A percentile compares a stretch with the other conserved stretches of the same genome.
These are phyloP conservation scores for Nephrotoma flavescens DNA, from an alignment of 2,888 invertebrate species.

Conservation along the genomic window DNA sequence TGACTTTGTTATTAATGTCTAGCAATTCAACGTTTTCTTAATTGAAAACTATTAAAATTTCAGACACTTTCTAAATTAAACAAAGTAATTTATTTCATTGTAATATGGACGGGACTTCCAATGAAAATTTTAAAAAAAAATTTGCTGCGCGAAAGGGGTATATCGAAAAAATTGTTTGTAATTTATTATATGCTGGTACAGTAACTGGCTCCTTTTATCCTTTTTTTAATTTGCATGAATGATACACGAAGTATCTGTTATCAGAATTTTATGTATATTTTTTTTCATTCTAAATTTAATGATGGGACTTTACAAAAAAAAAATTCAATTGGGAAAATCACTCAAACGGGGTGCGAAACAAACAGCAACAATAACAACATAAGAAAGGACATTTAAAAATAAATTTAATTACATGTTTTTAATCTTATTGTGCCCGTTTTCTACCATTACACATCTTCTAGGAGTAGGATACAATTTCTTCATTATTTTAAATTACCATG, in stretches of 20 bases:
- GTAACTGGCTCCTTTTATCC: not conserved
- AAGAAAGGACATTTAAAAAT: not conserved
- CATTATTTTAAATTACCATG: not conserved
- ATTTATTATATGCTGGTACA: not conserved
- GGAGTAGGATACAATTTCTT: not conserved
- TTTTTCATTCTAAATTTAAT: not conserved
- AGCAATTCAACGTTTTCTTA: conserved; percentile 12
- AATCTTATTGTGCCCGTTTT: not conserved
- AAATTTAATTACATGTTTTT: not conserved
- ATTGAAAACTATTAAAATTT: conserved; percentile 17
- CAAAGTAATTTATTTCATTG: conserved; percentile 2
- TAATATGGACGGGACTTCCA: not conserved
- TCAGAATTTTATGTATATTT: not conserved
- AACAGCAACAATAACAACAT: not conserved
- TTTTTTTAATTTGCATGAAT: not conserved
- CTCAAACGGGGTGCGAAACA: not conserved
- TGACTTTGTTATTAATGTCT: conserved; percentile 15
- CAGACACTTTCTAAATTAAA: conserved; percentile 6
- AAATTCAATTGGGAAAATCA: not conserved
- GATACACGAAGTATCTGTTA: not conserved
- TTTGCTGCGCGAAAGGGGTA: not conserved
- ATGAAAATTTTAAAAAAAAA: not conserved
- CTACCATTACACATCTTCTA: not conserved
- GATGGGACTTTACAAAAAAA: not conserved
- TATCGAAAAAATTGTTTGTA: not conserved